Evolutionary conservation across 2,113 vertebrate species (phyloP), one percentile per base, ranked within the genome.

Genomic region (Abramis brama): DNA sequence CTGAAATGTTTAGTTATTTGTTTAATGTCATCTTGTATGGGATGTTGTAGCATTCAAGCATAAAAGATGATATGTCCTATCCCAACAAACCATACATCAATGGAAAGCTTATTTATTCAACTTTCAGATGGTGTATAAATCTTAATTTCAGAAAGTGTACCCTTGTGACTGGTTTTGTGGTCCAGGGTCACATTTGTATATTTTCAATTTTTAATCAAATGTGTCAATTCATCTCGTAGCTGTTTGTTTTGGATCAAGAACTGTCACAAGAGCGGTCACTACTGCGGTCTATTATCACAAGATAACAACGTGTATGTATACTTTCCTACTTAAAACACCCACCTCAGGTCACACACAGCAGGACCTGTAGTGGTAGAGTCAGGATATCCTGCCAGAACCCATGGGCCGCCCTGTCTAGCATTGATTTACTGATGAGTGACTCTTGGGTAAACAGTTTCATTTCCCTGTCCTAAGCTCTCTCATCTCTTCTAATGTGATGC

Each of bases 341-440:
- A 47, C 43, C 23, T 47, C 43, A 15, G 71, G 71, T 87, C 21
- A 55, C 68, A 80, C 15, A 57, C 45, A 79, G 30, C 75, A 73
- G 60, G 43, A 9, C 25, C 43, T 71, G 15, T 59, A 78, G 71
- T 43, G 2, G 19, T 84, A 74, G 33, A 82, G 73, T 27, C 66
- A 33, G 45, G 79, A 82, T 82, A 82, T 87, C 73, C 88, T 79
- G 78, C 73, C 52, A 15, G 43, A 79, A 57, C 77, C 43, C 86
- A 68, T 73, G 45, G 59, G n/a, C 33, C 9, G 3, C 11, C 7
- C 25, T 59, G 66, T 52, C 33, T 12, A 6, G 73, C 79, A 62
- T 81, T 86, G 89, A 87, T 87, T 88, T 87, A 68, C 87, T 86
- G 81, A 88, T 85, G 86, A 84, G 71, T 62, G 87, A 84, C 83